Evolutionary conservation across 2,888 invertebrate species (phyloP).

Genomic region (Mythimna vitellina): DNA sequence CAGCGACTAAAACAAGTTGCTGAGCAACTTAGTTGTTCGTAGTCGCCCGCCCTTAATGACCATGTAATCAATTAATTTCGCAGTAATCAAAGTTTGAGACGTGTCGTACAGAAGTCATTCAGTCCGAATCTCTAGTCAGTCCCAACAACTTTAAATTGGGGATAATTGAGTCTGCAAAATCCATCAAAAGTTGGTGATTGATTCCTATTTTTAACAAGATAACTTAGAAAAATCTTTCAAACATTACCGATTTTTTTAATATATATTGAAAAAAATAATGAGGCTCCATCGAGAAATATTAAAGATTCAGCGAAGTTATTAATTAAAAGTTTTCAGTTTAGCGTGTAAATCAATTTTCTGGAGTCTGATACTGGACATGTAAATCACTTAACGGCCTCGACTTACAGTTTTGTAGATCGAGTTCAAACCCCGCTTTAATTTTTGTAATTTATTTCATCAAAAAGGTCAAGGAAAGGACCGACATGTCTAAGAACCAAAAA

Average conservation of each 20-base stretch:
- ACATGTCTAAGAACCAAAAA: too few species aligned
- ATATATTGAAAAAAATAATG: conserved; percentile 19
- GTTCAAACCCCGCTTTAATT: too few species aligned
- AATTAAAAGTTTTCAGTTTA: conserved; percentile 28
- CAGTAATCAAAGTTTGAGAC: conserved; percentile 45
- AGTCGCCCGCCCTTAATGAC: not conserved
- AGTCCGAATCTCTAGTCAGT: conserved; percentile 13
- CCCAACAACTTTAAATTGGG: conserved; percentile 48
- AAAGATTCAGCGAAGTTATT: not conserved
- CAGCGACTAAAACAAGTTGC: too few species aligned
- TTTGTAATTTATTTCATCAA: too few species aligned
- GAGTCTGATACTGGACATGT: not conserved
- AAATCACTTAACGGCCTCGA: not conserved
- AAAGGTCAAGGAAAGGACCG: too few species aligned
- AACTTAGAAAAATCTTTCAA: conserved; percentile 38
- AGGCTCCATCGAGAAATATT: not conserved
- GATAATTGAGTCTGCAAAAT: conserved; percentile 54
- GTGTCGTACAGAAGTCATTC: conserved; percentile 34
- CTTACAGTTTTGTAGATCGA: too few species aligned
- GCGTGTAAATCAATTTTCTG: conserved; percentile 7
- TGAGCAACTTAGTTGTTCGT: too few species aligned
- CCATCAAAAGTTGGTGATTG: conserved; percentile 62
- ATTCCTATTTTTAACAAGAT: conserved; percentile 61
- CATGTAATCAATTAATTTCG: conserved; percentile 37
- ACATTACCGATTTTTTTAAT: not conserved